Base-by-base conservation (phyloP, 2,888 invertebrate genomes). In the Timema podura region DNA sequence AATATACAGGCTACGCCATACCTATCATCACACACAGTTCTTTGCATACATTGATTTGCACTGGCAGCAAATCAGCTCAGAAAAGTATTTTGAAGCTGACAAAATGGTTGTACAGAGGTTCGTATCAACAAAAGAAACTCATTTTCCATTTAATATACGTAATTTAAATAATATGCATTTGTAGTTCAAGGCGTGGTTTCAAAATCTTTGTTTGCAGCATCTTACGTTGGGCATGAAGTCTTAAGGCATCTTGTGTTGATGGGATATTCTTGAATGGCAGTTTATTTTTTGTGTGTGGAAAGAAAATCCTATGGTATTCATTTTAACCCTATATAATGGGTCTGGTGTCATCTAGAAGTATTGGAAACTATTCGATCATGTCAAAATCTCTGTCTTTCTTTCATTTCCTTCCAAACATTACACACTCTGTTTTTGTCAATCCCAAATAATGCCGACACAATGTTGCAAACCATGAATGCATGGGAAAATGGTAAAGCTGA, bases 21-120 rank as follows among this genome's bases (percentile, higher is more conserved):
- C 45, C 9, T 61, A 30, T 61, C 61, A 61, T 61, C 61, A 61
- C 61, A 61, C 61, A 45, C 44, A 61, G 16, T 61, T 61, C 61
- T 45, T 61, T 61, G 61, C 30, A 45, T 45, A 61, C 61, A 30
- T 61, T 30, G 61, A 44, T 61, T 61, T 61, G 61, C 61, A 61
- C 13, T 61, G 61, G 61, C 61, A 61, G 13, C 6, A 61, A 16
- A 61, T 61, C 44, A 61, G 45, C 61, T 61, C 11, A 44, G 61
- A 61, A 61, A 2, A 44, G 2, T 16, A 9, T 61, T 61, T 61
- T 2, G 44, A 61, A 61, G 45, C 61, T 61, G 30, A 30, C 13
- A 45, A 5, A 61, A 61, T 30, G 13, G 30, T 44, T 30, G 61
- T 61, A 30, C 44, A 61, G 5, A 45, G 61, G 44, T 16, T 61